A percentile compares a stretch with the other conserved stretches of the same genome.
Evolutionary conservation across 1,140 invertebrate species (phyloP).

Genomic region (Anastatus disparis): DNA sequence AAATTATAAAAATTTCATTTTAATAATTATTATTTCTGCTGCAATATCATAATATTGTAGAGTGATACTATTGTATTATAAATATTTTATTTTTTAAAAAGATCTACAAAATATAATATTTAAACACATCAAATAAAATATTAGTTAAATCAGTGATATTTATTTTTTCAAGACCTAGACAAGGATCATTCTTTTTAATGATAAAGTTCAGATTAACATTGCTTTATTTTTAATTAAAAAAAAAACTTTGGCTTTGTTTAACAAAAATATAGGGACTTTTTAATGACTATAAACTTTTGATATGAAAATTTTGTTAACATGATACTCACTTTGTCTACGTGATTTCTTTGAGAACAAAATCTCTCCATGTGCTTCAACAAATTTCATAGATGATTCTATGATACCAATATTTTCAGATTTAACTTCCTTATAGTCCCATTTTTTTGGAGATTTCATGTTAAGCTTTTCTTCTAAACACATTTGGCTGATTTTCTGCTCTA

Average conservation of each 20-base stretch:
- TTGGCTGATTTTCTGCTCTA: conserved; percentile 49
- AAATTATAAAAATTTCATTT: not conserved
- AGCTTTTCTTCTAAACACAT: conserved; percentile 50
- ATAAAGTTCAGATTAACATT: too few species aligned
- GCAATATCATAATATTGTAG: too few species aligned
- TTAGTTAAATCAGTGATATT: too few species aligned
- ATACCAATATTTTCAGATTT: not conserved
- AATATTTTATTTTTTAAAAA: not conserved
- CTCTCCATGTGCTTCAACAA: conserved; percentile 44
- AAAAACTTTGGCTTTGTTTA: too few species aligned
- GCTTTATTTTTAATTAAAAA: too few species aligned
- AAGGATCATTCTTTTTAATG: too few species aligned
- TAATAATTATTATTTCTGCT: not conserved
- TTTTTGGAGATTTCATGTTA: conserved; percentile 33
- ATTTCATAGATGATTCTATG: conserved; percentile 42
- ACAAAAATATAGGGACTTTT: too few species aligned
- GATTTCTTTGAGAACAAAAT: conserved; percentile 42
- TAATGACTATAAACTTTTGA: not conserved
- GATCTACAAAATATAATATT: not conserved
- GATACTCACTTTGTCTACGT: conserved; percentile 35
- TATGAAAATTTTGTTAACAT: not conserved
- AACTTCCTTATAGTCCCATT: conserved; percentile 39
- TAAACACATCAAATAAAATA: too few species aligned
- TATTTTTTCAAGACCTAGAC: too few species aligned
- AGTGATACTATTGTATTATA: too few species aligned